Percentiles rank a stretch among this genome's conserved stretches.
Evolutionary conservation across 1,140 invertebrate species (phyloP).

Genomic region (Anadara kagoshimensis): DNA sequence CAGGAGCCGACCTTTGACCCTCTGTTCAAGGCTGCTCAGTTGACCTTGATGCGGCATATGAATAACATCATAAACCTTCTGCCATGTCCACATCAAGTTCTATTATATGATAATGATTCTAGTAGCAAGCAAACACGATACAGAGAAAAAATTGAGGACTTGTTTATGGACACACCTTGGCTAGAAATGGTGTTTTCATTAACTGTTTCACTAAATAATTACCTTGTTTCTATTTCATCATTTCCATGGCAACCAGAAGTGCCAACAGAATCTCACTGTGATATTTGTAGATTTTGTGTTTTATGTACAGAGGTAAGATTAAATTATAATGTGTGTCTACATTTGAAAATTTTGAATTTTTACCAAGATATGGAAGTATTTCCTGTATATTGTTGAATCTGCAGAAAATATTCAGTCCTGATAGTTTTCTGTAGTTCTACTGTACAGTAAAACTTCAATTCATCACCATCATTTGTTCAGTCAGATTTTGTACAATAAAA

Average conservation of each 20-base stretch:
- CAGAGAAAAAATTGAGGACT: conserved; percentile 75
- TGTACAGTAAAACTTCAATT: too few relatives aligned
- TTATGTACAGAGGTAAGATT: conserved; percentile 78
- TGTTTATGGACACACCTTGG: conserved; percentile 77
- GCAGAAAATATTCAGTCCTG: too few relatives aligned
- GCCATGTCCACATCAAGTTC: conserved; percentile 77
- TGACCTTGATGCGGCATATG: conserved; percentile 78
- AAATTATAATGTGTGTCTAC: too few relatives aligned
- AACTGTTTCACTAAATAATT: conserved; percentile 76
- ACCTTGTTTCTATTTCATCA: conserved; percentile 66
- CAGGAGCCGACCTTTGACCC: conserved; percentile 62
- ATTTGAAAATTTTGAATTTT: too few relatives aligned
- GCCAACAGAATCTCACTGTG: conserved; percentile 75
- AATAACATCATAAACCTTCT: conserved; percentile 76
- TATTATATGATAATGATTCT: conserved; percentile 48
- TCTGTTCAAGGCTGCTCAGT: conserved; percentile 77
- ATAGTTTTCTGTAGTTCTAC: too few relatives aligned
- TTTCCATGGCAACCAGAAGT: conserved; percentile 72
- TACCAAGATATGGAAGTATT: too few relatives aligned
- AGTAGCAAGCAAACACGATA: conserved; percentile 74
- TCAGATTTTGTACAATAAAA: too few relatives aligned
- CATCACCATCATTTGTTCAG: too few relatives aligned
- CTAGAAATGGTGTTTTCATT: conserved; percentile 76
- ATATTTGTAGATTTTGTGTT: conserved; percentile 79
- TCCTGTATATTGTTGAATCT: too few relatives aligned